Percentiles rank a stretch among this genome's conserved stretches.
Evolutionary conservation across 1,140 invertebrate genomes (phyloP).

Genomic region (Neodiprion pinetum): DNA sequence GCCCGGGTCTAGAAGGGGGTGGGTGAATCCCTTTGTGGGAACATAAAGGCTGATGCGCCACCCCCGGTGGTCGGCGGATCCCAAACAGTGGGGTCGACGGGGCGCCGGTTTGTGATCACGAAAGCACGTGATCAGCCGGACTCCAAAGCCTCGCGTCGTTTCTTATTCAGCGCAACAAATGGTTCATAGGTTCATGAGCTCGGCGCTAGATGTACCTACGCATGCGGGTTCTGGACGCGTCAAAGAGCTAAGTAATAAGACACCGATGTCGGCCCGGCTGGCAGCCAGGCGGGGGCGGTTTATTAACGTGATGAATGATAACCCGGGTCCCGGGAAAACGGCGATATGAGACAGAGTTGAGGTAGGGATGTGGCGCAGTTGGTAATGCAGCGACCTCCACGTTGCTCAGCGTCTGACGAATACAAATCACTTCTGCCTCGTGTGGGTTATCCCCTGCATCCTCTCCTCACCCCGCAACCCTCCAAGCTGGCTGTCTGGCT

Average conservation of each 20-base stretch:
- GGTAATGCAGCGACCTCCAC: background rate
- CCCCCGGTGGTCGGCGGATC: background rate
- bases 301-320: conserved; percentile 7
- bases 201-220: background rate
- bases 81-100: background rate
- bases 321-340: background rate
- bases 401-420: background rate
- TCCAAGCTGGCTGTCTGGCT: background rate
- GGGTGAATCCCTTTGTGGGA: background rate
- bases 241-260: background rate
- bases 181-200: background rate
- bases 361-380: background rate
- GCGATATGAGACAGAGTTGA: background rate
- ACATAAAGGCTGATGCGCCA: background rate
- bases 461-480: background rate
- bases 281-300: background rate
- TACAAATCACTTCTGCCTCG: background rate
- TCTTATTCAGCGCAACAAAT: background rate
- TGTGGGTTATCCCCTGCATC: background rate
- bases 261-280: background rate
- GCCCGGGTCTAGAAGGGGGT: background rate
- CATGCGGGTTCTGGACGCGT: background rate
- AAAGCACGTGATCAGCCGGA: background rate
- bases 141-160: background rate
- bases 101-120: background rate